A percentile compares a stretch with the other conserved stretches of the same genome.
phyloP scores from a whole-genome alignment of 2,888 invertebrate genomes.

The Hirtodrosophila duncani region DNA sequence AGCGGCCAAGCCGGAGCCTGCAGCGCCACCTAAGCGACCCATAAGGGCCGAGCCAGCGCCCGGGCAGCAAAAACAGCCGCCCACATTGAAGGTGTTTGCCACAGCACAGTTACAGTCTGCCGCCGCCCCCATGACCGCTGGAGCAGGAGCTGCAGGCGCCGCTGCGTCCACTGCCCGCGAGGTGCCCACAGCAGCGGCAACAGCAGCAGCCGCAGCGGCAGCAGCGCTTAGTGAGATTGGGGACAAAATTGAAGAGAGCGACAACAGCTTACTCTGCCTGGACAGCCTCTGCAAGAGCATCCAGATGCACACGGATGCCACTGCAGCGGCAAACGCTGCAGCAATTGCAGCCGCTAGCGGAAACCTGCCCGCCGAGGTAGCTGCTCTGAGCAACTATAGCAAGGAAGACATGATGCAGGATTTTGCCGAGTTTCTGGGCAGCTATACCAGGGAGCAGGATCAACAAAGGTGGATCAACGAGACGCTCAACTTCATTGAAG shows the following conservation, averaged over 20 bases:
- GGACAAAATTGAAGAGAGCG: constrained; percentile 53
- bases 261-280: constrained; percentile 71
- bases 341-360: constrained; percentile 28
- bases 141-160: constrained; percentile 34
- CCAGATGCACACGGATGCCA: constrained; percentile 51
- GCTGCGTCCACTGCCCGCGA: constrained; percentile 42
- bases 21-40: constrained; percentile 10
- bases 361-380: constrained; percentile 37
- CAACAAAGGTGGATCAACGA: constrained; percentile 77
- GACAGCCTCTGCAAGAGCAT: constrained; percentile 74
- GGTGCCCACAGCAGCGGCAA: constrained; percentile 32
- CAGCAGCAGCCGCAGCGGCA: constrained; percentile 44
- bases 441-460: constrained; percentile 71
- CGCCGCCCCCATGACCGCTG: constrained; percentile 30
- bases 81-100: constrained; percentile 50
- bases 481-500: constrained; percentile 76
- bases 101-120: constrained; percentile 50
- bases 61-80: constrained; percentile 44
- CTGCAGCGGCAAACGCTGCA: constrained; percentile 21
- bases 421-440: constrained; percentile 74
- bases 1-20: neutral
- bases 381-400: constrained; percentile 46
- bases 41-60: constrained; percentile 8
- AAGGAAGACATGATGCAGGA: constrained; percentile 73
- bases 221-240: constrained; percentile 46